These are phyloP conservation scores for Chymomyza amoena DNA, from an alignment of 2,888 invertebrate genomes.

Conservation along the genomic window DNA sequence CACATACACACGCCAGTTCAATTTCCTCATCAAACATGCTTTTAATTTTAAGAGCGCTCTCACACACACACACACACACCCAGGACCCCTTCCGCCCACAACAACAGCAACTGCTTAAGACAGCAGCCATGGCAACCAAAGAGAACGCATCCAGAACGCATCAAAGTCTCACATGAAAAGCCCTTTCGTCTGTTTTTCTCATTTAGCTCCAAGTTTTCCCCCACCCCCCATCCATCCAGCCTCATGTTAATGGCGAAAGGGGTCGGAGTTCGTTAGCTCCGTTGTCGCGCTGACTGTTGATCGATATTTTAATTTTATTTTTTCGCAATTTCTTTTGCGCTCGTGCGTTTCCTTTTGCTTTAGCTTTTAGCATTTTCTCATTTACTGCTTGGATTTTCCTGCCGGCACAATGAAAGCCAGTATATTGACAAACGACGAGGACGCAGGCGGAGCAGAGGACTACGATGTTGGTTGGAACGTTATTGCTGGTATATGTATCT, in stretches of 20 bases:
- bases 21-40: conserved; percentile 71
- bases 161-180: not conserved
- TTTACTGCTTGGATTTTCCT: conserved; percentile 68
- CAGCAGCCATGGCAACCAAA: conserved; percentile 31
- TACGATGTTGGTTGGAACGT: not conserved
- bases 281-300: conserved; percentile 49
- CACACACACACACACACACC: conserved; percentile 32
- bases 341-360: conserved; percentile 65
- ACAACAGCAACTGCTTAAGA: conserved; percentile 30
- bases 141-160: conserved; percentile 1
- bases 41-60: conserved; percentile 66
- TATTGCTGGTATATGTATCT: conserved; percentile 10
- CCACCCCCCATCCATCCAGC: not conserved
- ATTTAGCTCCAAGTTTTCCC: conserved; percentile 36
- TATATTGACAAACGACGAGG: conserved; percentile 47
- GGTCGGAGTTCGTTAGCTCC: conserved; percentile 75
- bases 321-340: conserved; percentile 48
- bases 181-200: conserved; percentile 46
- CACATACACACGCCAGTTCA: conserved; percentile 57
- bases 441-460: conserved; percentile 42
- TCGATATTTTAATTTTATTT: conserved; percentile 77
- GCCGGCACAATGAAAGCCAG: conserved; percentile 16
- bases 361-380: conserved; percentile 55
- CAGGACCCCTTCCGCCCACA: conserved; percentile 8
- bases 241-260: conserved; percentile 51